Evolutionary conservation across 1,140 invertebrate species (phyloP).

Genomic region (Calycopis cecrops): DNA sequence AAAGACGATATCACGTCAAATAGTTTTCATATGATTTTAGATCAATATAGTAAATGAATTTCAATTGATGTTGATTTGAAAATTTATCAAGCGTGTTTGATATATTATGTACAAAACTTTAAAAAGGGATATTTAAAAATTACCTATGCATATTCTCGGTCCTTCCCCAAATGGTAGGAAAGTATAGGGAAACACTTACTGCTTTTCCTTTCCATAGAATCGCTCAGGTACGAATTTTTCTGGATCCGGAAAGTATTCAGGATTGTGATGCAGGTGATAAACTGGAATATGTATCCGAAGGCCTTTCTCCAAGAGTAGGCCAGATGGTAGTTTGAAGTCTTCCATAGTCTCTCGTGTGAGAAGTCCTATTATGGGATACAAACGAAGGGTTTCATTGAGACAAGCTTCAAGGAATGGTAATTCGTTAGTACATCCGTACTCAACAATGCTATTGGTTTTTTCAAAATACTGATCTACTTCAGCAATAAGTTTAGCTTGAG

Average conservation of each 20-base stretch:
- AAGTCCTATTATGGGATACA: slow-evolving; percentile 28
- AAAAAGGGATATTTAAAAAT: no score
- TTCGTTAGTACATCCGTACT: slow-evolving; percentile 27
- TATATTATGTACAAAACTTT: no score
- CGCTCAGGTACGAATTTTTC: slow-evolving; percentile 27
- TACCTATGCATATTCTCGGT: slow-evolving; percentile 36
- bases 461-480: slow-evolving; percentile 31
- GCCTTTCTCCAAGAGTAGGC: slow-evolving; percentile 27
- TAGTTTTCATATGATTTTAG: no score
- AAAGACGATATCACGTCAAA: no score
- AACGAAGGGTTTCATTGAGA: slow-evolving; percentile 25
- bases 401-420: slow-evolving; percentile 28
- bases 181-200: slow-evolving; percentile 27
- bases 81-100: no score
- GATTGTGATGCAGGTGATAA: slow-evolving; percentile 25
- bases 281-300: slow-evolving; percentile 32
- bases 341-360: slow-evolving; percentile 29
- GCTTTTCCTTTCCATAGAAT: slow-evolving; percentile 28
- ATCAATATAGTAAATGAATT: no score
- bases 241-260: slow-evolving; percentile 29
- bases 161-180: no score
- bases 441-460: slow-evolving; percentile 17
- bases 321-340: slow-evolving; percentile 27
- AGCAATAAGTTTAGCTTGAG: slow-evolving; percentile 23
- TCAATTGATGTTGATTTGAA: no score